Percentiles rank a stretch among this genome's conserved stretches.
phyloP scores from a whole-genome alignment of 2,113 vertebrate species.

The Neodon shergylaensis region DNA sequence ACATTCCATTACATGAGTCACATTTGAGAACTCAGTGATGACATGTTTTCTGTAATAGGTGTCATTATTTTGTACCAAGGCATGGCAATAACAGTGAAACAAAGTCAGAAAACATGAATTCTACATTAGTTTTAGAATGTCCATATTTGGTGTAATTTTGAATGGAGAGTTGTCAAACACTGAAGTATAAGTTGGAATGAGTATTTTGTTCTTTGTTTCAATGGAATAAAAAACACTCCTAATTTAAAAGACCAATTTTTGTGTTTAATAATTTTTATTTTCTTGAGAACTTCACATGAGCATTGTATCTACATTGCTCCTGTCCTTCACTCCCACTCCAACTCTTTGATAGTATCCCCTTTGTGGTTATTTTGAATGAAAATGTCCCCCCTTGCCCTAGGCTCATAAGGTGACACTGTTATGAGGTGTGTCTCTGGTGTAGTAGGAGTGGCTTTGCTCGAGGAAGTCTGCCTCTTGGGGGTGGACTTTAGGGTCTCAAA shows the following conservation, averaged over 20 bases:
- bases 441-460: not conserved
- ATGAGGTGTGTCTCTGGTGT: not conserved
- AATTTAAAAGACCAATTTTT: not conserved
- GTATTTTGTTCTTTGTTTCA: constrained; percentile 7
- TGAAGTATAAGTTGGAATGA: not conserved
- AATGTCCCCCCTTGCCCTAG: not conserved
- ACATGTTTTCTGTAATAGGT: constrained; percentile 27
- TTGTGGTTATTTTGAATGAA: not conserved
- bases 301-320: not conserved
- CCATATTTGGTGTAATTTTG: constrained; percentile 12
- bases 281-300: not conserved
- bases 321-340: not conserved
- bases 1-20: constrained; percentile 33
- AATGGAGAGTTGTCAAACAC: constrained; percentile 5
- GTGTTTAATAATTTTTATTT: not conserved
- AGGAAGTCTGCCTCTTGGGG: not conserved
- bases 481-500: not conserved
- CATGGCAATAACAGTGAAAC: constrained; percentile 12
- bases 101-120: not conserved
- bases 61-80: constrained; percentile 36
- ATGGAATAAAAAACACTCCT: not conserved
- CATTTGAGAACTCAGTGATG: constrained; percentile 10
- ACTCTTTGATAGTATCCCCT: not conserved
- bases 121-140: constrained; percentile 4
- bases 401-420: not conserved